Evolutionary conservation across 2,888 invertebrate species (phyloP).

Genomic region (Pyrrhia umbra): DNA sequence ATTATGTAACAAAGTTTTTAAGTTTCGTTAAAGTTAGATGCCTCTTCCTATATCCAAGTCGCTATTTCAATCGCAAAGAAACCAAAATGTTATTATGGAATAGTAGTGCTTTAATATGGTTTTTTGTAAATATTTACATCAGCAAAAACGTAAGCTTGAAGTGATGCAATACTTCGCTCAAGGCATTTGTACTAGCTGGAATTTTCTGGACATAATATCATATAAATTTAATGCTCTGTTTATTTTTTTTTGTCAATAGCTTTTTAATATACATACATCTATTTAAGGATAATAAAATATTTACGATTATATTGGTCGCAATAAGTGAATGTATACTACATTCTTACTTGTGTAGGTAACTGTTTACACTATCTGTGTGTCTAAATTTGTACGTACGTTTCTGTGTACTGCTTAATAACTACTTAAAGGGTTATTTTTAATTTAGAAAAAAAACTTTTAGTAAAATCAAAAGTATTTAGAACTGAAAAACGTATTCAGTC

Average conservation of each 20-base stretch:
- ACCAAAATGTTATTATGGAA: slow-evolving; percentile 10
- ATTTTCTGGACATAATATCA: slow-evolving; percentile 44
- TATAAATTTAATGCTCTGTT: slow-evolving; percentile 45
- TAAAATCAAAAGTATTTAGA: no score
- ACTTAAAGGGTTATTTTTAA: no score
- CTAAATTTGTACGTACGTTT: no score
- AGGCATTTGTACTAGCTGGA: slow-evolving; percentile 16
- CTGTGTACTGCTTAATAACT: no score
- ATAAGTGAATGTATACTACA: no score
- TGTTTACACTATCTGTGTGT: no score
- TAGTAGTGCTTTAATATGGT: slow-evolving; percentile 27
- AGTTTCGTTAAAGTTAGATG: neutral
- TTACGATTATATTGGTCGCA: no score
- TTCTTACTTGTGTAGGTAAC: no score
- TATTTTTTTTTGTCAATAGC: slow-evolving; percentile 6
- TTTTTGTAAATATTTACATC: slow-evolving; percentile 33
- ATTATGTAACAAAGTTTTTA: no score
- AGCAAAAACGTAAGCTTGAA: slow-evolving; percentile 35
- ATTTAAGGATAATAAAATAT: slow-evolving; percentile 14
- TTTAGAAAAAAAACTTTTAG: no score
- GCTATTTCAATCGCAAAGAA: neutral
- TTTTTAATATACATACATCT: neutral
- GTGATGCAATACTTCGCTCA: slow-evolving; percentile 28
- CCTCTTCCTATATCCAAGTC: neutral
- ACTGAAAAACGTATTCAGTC: neutral